Base-by-base conservation (phyloP, 2,888 invertebrate genomes). In the Cerceris rybyensis region DNA sequence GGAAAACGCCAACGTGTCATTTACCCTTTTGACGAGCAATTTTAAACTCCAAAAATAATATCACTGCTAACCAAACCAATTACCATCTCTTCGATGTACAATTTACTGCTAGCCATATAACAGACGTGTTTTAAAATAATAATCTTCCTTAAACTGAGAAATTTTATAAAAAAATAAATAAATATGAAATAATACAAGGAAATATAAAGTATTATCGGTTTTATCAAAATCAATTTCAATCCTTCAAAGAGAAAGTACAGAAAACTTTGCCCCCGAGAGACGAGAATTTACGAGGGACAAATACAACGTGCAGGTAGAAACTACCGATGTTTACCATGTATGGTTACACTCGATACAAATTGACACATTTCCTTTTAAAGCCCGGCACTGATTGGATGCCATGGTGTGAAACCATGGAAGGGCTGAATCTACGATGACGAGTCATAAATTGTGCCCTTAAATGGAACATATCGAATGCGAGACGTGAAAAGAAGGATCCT, bases 361-460 rank as follows among this genome's bases (percentile, higher is more conserved):
- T 81, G 72, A 81, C 72, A 63, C 59, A 46, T 70, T 72, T 71
- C 83, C 83, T 83, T 83, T 83, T 83, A 83, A 80, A 78, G 83
- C 58, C 52, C 16, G 39, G 60, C 67, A 67, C 60, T 66, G 77
- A 73, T 69, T 75, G 80, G 66, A n/a, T 64, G 61, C 68, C 54
- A 43, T 60, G 60, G 74, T 68, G 68, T 70, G 72, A 76, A 81
- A 50, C 57, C 63, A 16, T 17, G 28, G 69, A 65, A 73, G 69
- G 55, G 64, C 46, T 65, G 60, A 80, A 60, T 69, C 63, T 50
- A 52, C 59, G 71, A 70, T 70, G 68, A 70, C 58, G 59, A 75
- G 58, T 61, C 59, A 66, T 60, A 65, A 67, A 75, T 69, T 60
- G 17, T 64, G 49, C 46, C 66, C 67, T 46, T 69, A 80, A 78